Evolutionary conservation across 2,113 vertebrate genomes (phyloP), one percentile per base, ranked within the genome.

Genomic region (Rhynchopsitta pachyrhyncha): DNA sequence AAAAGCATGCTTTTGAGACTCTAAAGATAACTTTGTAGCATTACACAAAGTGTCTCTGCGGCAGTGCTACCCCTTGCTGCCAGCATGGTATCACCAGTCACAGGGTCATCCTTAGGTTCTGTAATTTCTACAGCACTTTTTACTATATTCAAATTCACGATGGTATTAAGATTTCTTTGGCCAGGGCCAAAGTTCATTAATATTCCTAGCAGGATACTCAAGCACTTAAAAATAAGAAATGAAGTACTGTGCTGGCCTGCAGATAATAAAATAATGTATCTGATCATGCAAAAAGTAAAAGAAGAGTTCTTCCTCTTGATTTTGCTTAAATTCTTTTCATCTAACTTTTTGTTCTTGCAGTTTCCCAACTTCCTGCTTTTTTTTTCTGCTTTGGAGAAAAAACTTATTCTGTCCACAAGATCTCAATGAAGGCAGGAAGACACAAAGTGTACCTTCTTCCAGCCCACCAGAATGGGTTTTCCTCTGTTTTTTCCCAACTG

Each of bases 21-120:
- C 60, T 25, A 50, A 60, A 82, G 39, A n/a, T 33, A 41, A 20
- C 41, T 35, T 42, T 2, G 64, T 1, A 47, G 44, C 63, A 20
- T 17, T 64, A 19, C 5, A 0, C 41, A 27, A 24, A 71, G 22
- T 75, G 20, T 46, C 42, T 18, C 64, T 0, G 0, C 4, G 28
- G 60, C 6, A 7, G 29, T 13, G 37, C 19, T n/a, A 9, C n/a
- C 46, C 25, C 23, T 64, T 8, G 0, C 19, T 9, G 14, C 60
- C 39, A 41, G 29, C n/a, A 17, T 2, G 1, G 60, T 52, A 53
- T 22, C 4, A 2, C 29, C 19, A 14, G 29, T 10, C 44, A 15
- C 46, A 11, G 69, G 50, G 50, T 62, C 85, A 85, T 42, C 55
- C 31, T 31, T 29, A 33, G 63, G 63, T 9, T 66, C 63, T 37